A percentile compares a stretch with the other conserved stretches of the same genome.
Conservation (phyloP, 2,113 vertebrate genomes). For the Platanista minor region DNA sequence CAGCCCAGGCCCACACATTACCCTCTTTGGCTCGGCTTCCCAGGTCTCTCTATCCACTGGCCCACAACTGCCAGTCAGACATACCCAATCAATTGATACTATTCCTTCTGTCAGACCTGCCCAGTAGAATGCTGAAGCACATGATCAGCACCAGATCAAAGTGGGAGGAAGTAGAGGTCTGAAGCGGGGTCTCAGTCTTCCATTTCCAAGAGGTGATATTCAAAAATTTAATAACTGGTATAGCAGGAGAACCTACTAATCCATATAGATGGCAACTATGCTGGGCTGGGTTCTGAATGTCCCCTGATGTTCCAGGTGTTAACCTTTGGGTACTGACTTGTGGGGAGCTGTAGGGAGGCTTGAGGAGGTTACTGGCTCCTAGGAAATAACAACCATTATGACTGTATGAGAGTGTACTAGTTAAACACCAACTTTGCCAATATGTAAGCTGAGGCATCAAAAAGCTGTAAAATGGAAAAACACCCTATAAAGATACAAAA, state of each 20-base stretch:
- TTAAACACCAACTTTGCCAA: background rate
- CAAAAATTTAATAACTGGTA: background rate
- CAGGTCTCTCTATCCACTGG: background rate
- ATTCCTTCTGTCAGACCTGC: constrained; percentile 19
- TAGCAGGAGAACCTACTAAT: background rate
- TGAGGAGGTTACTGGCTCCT: background rate
- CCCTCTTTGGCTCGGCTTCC: background rate
- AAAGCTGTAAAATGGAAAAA: background rate
- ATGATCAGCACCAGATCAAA: background rate
- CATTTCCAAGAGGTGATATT: background rate
- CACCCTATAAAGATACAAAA: background rate
- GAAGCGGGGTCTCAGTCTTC: background rate
- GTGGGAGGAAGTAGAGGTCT: background rate
- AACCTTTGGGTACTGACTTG: background rate
- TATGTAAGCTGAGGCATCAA: background rate
- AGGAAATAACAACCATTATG: background rate
- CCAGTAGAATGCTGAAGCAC: constrained; percentile 42
- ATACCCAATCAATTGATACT: background rate
- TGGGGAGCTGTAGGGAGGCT: background rate
- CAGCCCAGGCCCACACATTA: background rate
- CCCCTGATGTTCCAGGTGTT: background rate
- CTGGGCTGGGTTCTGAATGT: background rate
- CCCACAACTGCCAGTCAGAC: constrained; percentile 52
- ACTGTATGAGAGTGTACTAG: background rate
- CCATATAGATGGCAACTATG: background rate